Percentiles rank a stretch among this genome's conserved stretches.
Evolutionary conservation across 2,113 vertebrate genomes (phyloP).

Genomic region (Amazona vittata): DNA sequence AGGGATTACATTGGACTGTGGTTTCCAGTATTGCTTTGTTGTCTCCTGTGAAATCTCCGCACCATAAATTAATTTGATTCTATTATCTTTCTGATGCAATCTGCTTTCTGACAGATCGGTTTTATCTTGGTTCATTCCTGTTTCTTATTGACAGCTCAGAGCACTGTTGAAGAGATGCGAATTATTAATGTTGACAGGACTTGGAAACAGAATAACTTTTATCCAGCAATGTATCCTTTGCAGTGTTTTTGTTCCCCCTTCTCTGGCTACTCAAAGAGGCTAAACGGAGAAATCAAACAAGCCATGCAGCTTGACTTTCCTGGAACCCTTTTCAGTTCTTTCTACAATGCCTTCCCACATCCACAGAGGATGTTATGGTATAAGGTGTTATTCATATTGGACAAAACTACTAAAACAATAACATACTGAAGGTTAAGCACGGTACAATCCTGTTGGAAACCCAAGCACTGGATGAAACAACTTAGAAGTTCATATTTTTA

Average conservation of each 20-base stretch:
- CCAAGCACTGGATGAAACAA: not conserved
- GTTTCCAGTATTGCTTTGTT: conserved; percentile 40
- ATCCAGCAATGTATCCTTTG: conserved; percentile 9
- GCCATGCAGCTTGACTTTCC: conserved; percentile 34
- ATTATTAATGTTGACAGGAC: conserved; percentile 66
- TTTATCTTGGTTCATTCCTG: conserved; percentile 53
- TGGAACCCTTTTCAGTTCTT: conserved; percentile 31
- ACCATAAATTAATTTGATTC: conserved; percentile 63
- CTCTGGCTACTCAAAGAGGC: conserved; percentile 46
- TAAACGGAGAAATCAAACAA: conserved; percentile 49
- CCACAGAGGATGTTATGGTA: conserved; percentile 48
- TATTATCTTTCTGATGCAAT: conserved; percentile 54
- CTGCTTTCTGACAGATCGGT: conserved; percentile 58
- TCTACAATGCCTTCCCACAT: conserved; percentile 51
- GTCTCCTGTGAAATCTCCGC: conserved; percentile 55
- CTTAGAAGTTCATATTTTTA: conserved; percentile 28
- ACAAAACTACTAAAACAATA: conserved; percentile 63
- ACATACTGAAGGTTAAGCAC: conserved; percentile 54
- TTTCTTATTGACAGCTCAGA: conserved; percentile 58
- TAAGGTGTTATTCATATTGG: conserved; percentile 61
- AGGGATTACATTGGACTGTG: conserved; percentile 53
- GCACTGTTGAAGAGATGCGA: not conserved
- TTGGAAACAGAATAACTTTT: conserved; percentile 61
- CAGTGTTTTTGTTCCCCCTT: conserved; percentile 57
- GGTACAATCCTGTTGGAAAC: conserved; percentile 35